Conservation (phyloP, 2,888 invertebrate genomes). For the Caenorhabditis sulstoni region DNA sequence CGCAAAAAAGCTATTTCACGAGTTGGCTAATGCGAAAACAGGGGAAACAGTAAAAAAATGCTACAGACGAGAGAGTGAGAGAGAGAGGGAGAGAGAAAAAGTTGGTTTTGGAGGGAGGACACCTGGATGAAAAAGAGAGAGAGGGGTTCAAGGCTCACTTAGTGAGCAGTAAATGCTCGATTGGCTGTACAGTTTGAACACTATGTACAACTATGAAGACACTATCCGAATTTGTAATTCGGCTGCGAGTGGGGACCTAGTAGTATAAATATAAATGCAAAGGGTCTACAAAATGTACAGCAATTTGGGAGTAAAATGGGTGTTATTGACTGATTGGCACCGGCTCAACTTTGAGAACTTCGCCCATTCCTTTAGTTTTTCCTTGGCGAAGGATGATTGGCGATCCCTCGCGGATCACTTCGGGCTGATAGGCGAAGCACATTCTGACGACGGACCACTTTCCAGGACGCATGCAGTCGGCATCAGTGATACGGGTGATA, state of each 20-base stretch:
- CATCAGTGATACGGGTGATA: slow-evolving; percentile 83
- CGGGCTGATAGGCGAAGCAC: slow-evolving; percentile 65
- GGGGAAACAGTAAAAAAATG: slow-evolving; percentile 24
- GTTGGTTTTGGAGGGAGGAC: background rate
- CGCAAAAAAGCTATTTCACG: no score
- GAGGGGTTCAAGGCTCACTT: slow-evolving; percentile 27
- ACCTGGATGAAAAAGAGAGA: slow-evolving; percentile 30
- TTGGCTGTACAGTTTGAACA: background rate
- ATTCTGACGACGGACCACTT: slow-evolving; percentile 87
- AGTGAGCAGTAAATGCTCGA: slow-evolving; percentile 24
- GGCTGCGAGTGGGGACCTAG: slow-evolving; percentile 17
- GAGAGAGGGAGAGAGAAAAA: no score
- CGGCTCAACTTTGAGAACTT: slow-evolving; percentile 83
- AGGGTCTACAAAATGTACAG: slow-evolving; percentile 44
- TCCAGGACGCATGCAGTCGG: slow-evolving; percentile 85
- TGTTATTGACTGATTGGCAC: slow-evolving; percentile 19
- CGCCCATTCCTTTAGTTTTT: slow-evolving; percentile 90
- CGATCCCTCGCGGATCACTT: slow-evolving; percentile 84
- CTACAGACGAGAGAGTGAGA: slow-evolving; percentile 21
- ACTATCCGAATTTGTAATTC: slow-evolving; percentile 28
- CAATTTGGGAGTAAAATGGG: slow-evolving; percentile 6
- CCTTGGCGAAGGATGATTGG: slow-evolving; percentile 90
- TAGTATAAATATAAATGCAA: background rate
- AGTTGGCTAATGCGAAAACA: background rate
- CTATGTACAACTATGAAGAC: slow-evolving; percentile 40